Evolutionary conservation across 2,113 vertebrate genomes (phyloP).

Genomic region (Hippoglossus stenolepis): DNA sequence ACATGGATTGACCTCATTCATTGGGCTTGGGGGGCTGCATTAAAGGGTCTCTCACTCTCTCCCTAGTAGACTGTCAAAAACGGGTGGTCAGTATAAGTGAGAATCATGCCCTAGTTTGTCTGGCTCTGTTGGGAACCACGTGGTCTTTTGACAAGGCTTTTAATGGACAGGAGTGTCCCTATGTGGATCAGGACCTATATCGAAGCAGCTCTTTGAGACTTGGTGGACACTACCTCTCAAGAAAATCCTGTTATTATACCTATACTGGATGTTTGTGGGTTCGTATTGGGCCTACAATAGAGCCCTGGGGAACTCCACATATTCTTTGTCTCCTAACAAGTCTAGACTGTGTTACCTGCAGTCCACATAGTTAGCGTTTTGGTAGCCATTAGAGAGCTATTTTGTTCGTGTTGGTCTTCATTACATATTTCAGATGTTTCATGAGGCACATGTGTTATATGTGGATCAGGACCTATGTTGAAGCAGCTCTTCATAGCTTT

Average conservation of each 20-base stretch:
- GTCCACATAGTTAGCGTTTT: conserved; percentile 19
- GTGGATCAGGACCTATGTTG: too few relatives aligned
- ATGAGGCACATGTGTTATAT: conserved; percentile 37
- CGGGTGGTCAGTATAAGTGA: conserved; percentile 77
- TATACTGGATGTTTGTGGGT: conserved; percentile 44
- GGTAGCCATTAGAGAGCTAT: background rate
- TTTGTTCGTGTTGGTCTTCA: conserved; percentile 11
- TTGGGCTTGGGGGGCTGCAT: conserved; percentile 65
- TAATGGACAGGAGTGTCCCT: conserved; percentile 70
- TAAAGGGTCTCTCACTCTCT: conserved; percentile 70
- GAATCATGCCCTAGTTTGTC: conserved; percentile 78
- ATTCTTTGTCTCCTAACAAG: background rate
- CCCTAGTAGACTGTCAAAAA: conserved; percentile 71
- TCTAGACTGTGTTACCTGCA: background rate
- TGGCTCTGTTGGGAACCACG: conserved; percentile 71
- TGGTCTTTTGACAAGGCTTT: conserved; percentile 68
- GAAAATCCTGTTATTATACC: conserved; percentile 51
- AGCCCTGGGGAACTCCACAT: conserved; percentile 50
- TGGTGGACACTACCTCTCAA: conserved; percentile 30
- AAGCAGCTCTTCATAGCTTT: too few relatives aligned
- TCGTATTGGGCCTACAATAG: conserved; percentile 31
- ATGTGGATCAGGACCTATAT: conserved; percentile 64
- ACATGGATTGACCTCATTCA: conserved; percentile 78
- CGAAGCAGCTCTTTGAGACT: conserved; percentile 37
- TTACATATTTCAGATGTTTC: conserved; percentile 40